These are phyloP conservation scores for Amphimallon solstitiale DNA, from an alignment of 2,888 invertebrate species.

Conservation along the genomic window DNA sequence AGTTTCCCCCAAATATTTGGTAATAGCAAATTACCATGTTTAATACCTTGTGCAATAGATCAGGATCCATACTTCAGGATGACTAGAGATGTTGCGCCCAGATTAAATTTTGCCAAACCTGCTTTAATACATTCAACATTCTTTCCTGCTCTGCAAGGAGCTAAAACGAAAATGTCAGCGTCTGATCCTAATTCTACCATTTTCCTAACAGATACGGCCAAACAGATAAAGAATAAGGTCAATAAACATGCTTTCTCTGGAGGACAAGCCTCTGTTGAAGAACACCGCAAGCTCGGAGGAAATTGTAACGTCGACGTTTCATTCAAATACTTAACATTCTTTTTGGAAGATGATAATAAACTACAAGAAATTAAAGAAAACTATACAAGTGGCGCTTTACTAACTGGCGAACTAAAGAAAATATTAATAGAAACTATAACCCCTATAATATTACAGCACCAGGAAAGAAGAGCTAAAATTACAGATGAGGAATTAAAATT, in stretches of 20 bases:
- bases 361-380: slow-evolving; percentile 76
- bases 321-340: slow-evolving; percentile 93
- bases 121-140: slow-evolving; percentile 80
- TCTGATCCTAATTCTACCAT: slow-evolving; percentile 94
- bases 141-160: slow-evolving; percentile 81
- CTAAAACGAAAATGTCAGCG: slow-evolving; percentile 98
- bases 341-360: slow-evolving; percentile 90
- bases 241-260: slow-evolving; percentile 99
- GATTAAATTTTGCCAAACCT: slow-evolving; percentile 87
- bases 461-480: slow-evolving; percentile 79
- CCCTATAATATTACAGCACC: slow-evolving; percentile 84
- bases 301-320: slow-evolving; percentile 96
- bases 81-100: slow-evolving; percentile 97
- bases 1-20: slow-evolving; percentile 93
- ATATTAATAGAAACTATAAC: slow-evolving; percentile 83
- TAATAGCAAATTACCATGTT: slow-evolving; percentile 78
- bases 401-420: slow-evolving; percentile 96
- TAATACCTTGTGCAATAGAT: slow-evolving; percentile 99
- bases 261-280: slow-evolving; percentile 91
- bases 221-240: slow-evolving; percentile 96
- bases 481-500: slow-evolving; percentile 86
- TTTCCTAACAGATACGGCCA: slow-evolving; percentile 93
- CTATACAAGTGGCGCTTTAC: slow-evolving; percentile 86
- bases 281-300: slow-evolving; percentile 91
- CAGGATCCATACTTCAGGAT: slow-evolving; percentile 99